Evolutionary conservation across 2,888 invertebrate species (phyloP).

Genomic region (Heterodera filipjevi): DNA sequence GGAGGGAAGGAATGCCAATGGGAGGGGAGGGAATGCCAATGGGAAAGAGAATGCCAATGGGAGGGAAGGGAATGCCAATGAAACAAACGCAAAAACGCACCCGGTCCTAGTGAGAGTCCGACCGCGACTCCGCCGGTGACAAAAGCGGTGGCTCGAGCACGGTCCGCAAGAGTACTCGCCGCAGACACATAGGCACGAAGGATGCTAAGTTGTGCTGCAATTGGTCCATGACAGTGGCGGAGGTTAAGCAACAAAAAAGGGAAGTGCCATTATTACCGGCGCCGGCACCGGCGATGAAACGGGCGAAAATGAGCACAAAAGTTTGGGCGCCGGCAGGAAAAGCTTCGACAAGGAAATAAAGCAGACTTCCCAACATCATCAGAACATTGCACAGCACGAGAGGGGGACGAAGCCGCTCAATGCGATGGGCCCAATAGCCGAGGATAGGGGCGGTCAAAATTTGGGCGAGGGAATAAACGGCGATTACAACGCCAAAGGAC

Average conservation of each 20-base stretch:
- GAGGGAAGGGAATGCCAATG: neutral
- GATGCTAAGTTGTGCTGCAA: constrained; percentile 65
- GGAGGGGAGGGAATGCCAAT: too few relatives aligned
- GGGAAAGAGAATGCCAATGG: too few relatives aligned
- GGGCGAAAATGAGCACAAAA: constrained; percentile 29
- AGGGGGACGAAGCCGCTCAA: constrained; percentile 18
- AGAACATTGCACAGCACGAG: constrained; percentile 18
- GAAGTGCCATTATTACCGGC: constrained; percentile 21
- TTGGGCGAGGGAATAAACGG: constrained; percentile 38
- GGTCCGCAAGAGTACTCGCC: constrained; percentile 64
- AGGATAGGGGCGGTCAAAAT: constrained; percentile 41
- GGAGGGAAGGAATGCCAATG: too few relatives aligned
- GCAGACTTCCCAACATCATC: constrained; percentile 28
- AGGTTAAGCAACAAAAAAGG: too few relatives aligned
- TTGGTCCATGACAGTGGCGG: constrained; percentile 24
- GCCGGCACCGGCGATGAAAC: constrained; percentile 35
- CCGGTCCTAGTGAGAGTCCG: constrained; percentile 34
- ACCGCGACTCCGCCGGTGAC: constrained; percentile 62
- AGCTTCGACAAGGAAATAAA: constrained; percentile 32
- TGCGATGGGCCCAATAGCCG: constrained; percentile 33
- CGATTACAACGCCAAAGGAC: constrained; percentile 42
- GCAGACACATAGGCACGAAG: constrained; percentile 66
- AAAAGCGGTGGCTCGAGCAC: constrained; percentile 66
- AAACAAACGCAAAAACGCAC: neutral
- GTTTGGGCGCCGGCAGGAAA: constrained; percentile 31